Percentiles rank a stretch among this genome's conserved stretches.
Evolutionary conservation across 2,888 invertebrate genomes (phyloP).

Genomic region (Aphelenchoides bicaudatus): DNA sequence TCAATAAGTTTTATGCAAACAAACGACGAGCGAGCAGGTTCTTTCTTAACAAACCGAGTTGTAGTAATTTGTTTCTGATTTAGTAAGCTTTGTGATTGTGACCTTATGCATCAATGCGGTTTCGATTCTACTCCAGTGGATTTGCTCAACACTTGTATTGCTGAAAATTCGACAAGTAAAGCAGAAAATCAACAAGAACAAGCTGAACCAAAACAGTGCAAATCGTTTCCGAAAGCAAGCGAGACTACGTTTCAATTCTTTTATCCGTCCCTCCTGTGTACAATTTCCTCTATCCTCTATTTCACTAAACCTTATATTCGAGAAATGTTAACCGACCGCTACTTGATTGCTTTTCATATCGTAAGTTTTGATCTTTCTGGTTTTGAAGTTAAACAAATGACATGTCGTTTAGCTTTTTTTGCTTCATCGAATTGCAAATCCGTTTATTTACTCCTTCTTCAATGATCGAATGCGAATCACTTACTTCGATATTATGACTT

Average conservation of each 20-base stretch:
- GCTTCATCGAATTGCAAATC: constrained; percentile 53
- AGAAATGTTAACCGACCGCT: constrained; percentile 38
- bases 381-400: constrained; percentile 3
- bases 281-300: constrained; percentile 49
- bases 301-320: constrained; percentile 48
- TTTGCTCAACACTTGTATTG: constrained; percentile 45
- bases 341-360: constrained; percentile 46
- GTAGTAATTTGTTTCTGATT: not conserved
- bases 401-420: constrained; percentile 49
- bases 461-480: constrained; percentile 56
- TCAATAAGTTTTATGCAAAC: constrained; percentile 39
- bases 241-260: constrained; percentile 55
- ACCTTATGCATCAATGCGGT: constrained; percentile 22
- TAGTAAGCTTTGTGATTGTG: constrained; percentile 18
- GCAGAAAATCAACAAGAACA: constrained; percentile 53
- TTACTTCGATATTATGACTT: constrained; percentile 49
- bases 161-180: constrained; percentile 53
- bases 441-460: constrained; percentile 57
- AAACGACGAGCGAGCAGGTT: constrained; percentile 17
- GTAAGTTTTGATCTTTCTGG: constrained; percentile 28
- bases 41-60: constrained; percentile 5
- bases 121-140: constrained; percentile 32
- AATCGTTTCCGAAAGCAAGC: constrained; percentile 57
- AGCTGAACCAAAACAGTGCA: constrained; percentile 56
- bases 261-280: constrained; percentile 56